Evolutionary conservation across 2,797 vertebrate genomes (phyloP).

Genomic region (Xiphorhynchus erythropygius): DNA sequence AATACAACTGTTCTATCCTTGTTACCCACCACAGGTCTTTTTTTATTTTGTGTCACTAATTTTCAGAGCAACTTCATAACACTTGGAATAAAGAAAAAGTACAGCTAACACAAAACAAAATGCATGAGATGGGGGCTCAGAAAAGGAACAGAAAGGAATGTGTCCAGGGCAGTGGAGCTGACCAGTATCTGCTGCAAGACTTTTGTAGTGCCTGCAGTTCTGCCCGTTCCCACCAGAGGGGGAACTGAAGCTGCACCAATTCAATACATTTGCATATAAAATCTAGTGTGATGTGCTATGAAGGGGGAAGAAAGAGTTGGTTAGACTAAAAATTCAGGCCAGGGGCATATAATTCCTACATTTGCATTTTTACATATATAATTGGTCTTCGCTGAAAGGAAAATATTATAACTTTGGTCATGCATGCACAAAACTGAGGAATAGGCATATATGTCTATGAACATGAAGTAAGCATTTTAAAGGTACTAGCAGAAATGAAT

Average conservation of each 20-base stretch:
- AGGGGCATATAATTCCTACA: background rate
- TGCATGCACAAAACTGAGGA: background rate
- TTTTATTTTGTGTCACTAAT: background rate
- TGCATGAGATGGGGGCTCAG: background rate
- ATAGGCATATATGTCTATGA: background rate
- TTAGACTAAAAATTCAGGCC: slow-evolving; percentile 1
- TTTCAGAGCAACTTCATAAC: background rate
- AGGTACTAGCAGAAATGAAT: background rate
- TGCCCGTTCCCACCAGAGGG: slow-evolving; percentile 73
- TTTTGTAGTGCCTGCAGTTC: slow-evolving; percentile 36
- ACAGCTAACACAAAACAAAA: background rate
- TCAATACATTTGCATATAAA: slow-evolving; percentile 33
- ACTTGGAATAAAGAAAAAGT: background rate
- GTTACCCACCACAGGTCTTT: background rate
- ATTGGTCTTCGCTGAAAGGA: background rate
- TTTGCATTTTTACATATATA: slow-evolving; percentile 13
- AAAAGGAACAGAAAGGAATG: background rate
- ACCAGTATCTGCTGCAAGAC: fast-evolving
- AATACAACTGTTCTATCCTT: background rate
- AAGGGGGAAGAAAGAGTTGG: background rate
- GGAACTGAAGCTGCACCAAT: slow-evolving; percentile 30
- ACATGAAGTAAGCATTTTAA: background rate
- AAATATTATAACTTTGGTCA: background rate
- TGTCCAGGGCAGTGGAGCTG: background rate
- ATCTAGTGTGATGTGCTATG: background rate